Base-by-base conservation (phyloP, 2,797 vertebrate species). In the Coreius guichenoti region DNA sequence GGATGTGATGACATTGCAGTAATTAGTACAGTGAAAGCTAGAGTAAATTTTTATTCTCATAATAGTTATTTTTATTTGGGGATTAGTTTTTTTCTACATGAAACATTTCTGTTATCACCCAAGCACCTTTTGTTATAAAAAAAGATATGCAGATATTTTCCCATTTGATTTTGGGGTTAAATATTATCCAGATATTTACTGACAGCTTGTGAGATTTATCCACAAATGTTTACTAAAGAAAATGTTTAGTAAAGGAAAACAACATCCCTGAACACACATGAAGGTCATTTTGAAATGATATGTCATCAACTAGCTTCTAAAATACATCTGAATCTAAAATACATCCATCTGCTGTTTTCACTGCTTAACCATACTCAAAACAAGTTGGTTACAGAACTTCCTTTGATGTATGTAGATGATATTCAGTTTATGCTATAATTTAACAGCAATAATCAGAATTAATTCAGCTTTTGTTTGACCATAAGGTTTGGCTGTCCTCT, bases 401-500 rank as follows among this genome's bases (percentile, higher is more conserved):
- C 12, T 61, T 61, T 69, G 31, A 5, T 19, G 11, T 14, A 63
- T 63, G n/a, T 16, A 63, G 26, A 29, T 21, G 21, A n/a, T 33
- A 19, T 51, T 49, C 23, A 76, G 5, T 19, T 43, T 19, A 31
- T 17, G n/a, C 23, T 29, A 43, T 31, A 45, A 51, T 45, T 80
- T 33, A 39, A 61, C 5, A 39, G 36, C 29, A 67, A 26, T 63
- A n/a, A 82, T 39, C 26, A 3, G 2, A 26, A 19, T 16, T 8
- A 68, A 51, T 36, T 65, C 26, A 51, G 45, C 43, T 54, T 54
- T 23, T 7, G 7, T 31, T 69, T 47, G 36, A 36, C 54, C 29
- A 4, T 63, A 49, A 23, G 3, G 19, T 33, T 49, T 74, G 49
- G 75, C 78, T 87, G 86, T 87, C 86, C 83, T 86, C 82, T 86